Conservation (phyloP, 2,797 vertebrate genomes). For the Mormyrus proboscirostris region DNA sequence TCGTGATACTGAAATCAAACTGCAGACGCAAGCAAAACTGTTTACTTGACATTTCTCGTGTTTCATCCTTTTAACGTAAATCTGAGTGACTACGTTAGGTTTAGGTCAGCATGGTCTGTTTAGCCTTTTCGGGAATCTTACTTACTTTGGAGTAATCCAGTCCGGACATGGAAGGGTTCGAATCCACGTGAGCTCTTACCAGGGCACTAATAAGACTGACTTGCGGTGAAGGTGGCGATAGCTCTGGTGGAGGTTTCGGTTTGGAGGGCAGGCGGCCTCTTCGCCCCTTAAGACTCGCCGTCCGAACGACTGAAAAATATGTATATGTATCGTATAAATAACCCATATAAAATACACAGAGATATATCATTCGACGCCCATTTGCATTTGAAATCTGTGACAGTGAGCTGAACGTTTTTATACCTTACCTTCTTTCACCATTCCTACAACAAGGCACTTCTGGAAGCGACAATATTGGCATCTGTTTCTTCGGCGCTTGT, state of each 20-base stretch:
- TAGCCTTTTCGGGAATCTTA: constrained; percentile 22
- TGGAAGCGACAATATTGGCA: constrained; percentile 96
- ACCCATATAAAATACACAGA: neutral
- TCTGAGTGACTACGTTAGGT: neutral
- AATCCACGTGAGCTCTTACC: constrained; percentile 87
- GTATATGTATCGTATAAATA: neutral
- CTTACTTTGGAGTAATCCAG: constrained; percentile 89
- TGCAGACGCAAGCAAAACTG: neutral
- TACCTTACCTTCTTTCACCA: constrained; percentile 89
- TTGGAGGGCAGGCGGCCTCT: constrained; percentile 91
- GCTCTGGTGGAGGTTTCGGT: constrained; percentile 75
- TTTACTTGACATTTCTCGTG: neutral
- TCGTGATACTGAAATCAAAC: neutral
- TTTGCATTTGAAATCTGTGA: neutral
- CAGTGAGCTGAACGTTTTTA: neutral
- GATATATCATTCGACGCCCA: neutral
- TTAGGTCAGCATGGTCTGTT: neutral
- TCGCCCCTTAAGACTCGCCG: constrained; percentile 84
- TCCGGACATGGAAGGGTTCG: constrained; percentile 80
- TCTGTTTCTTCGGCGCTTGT: constrained; percentile 88
- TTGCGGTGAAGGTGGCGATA: constrained; percentile 68
- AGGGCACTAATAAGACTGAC: constrained; percentile 80
- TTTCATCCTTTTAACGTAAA: neutral
- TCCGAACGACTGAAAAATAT: constrained; percentile 77
- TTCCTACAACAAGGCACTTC: constrained; percentile 91